phyloP scores from a whole-genome alignment of 2,797 vertebrate genomes.

The Galaxias olidus region DNA sequence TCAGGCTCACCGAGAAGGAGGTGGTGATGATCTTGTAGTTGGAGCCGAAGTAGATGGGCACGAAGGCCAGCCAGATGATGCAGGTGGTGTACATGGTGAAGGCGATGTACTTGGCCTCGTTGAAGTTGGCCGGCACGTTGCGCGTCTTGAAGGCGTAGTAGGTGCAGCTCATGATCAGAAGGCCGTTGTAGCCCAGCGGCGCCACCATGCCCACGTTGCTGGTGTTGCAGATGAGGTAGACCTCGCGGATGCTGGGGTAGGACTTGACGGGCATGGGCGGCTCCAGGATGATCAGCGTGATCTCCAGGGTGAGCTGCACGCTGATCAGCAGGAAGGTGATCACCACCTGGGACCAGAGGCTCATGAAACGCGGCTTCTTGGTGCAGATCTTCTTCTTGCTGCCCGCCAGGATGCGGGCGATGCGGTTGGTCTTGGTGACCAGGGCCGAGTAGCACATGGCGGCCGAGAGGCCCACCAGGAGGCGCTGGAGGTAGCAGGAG shows the following conservation, averaged over 20 bases:
- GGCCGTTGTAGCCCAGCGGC: constrained; percentile 95
- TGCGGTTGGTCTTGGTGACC: constrained; percentile 98
- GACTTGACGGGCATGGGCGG: constrained; percentile 92
- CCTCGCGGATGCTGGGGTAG: constrained; percentile 95
- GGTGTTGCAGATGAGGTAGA: constrained; percentile 98
- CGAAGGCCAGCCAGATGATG: constrained; percentile 98
- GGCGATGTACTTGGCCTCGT: constrained; percentile 98
- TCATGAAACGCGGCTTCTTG: constrained; percentile 96
- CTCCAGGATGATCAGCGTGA: constrained; percentile 93
- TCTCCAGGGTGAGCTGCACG: constrained; percentile 89
- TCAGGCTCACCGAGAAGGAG: constrained; percentile 97
- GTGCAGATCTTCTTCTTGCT: constrained; percentile 99
- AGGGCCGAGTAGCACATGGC: constrained; percentile 98
- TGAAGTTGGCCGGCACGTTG: constrained; percentile 98
- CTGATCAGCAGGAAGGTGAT: constrained; percentile 94
- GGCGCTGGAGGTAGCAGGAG: constrained; percentile 96
- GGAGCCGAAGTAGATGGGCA: constrained; percentile 98
- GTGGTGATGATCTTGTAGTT: constrained; percentile 99
- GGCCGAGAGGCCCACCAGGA: constrained; percentile 94
- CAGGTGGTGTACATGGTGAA: constrained; percentile 99
- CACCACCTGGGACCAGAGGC: constrained; percentile 95
- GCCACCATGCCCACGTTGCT: constrained; percentile 96
- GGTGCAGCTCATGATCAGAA: constrained; percentile 98
- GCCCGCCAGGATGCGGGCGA: constrained; percentile 95
- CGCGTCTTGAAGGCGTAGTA: constrained; percentile 99